Evolutionary conservation across 2,888 invertebrate genomes (phyloP).

Genomic region (Caenorhabditis sulstoni): DNA sequence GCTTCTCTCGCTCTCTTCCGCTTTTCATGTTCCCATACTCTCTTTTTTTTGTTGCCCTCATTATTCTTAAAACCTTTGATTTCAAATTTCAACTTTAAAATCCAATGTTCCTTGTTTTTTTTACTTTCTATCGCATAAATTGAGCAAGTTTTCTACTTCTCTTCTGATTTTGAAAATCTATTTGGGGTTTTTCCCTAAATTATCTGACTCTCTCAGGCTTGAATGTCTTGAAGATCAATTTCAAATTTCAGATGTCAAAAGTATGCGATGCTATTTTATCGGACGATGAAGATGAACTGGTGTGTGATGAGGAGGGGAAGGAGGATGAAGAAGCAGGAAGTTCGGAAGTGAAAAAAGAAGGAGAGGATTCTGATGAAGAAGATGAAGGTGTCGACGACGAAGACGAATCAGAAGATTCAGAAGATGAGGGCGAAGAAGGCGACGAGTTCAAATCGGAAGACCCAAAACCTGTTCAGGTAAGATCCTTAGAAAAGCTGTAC

Average conservation of each 20-base stretch:
- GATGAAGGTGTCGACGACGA: constrained; percentile 38
- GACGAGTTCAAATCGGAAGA: constrained; percentile 38
- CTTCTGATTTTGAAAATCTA: not conserved
- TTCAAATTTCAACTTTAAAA: too few species aligned
- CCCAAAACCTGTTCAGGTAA: constrained; percentile 24
- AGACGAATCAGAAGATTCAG: constrained; percentile 37
- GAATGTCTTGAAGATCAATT: not conserved
- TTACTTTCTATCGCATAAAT: constrained; percentile 18
- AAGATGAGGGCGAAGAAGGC: constrained; percentile 52
- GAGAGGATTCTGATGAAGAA: constrained; percentile 30
- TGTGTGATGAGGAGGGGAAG: constrained; percentile 34
- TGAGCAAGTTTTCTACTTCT: not conserved
- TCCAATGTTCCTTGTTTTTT: constrained; percentile 6
- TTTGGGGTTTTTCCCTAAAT: not conserved
- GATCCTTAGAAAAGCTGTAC: not conserved
- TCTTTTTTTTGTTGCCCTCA: not conserved
- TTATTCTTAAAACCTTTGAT: too few species aligned
- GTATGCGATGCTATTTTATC: constrained; percentile 62
- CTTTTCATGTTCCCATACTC: constrained; percentile 9
- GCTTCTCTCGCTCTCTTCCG: not conserved
- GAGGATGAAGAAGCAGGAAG: constrained; percentile 8
- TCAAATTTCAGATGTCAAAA: constrained; percentile 49
- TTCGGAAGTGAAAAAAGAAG: constrained; percentile 6
- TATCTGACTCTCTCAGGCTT: not conserved
- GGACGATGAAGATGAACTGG: constrained; percentile 51